Evolutionary conservation across 2,113 vertebrate genomes (phyloP).

Genomic region (Isurus oxyrinchus): DNA sequence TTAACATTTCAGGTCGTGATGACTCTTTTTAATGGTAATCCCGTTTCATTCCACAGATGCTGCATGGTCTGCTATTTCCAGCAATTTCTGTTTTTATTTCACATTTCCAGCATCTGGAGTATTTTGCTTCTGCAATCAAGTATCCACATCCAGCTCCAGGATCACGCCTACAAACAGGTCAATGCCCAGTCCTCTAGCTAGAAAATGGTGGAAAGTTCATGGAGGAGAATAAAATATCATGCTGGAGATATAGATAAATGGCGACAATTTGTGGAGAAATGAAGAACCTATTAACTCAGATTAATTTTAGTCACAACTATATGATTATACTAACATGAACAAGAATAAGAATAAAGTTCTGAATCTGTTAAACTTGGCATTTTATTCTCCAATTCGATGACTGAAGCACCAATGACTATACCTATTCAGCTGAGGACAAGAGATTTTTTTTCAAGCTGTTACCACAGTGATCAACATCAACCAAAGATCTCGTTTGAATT

Average conservation of each 20-base stretch:
- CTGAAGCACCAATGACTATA: neutral
- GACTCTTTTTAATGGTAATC: neutral
- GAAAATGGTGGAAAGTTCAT: neutral
- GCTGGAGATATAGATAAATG: neutral
- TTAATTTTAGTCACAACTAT: neutral
- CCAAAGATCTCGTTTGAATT: neutral
- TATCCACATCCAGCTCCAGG: neutral
- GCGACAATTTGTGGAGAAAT: neutral
- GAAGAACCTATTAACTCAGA: neutral
- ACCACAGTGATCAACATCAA: slow-evolving; percentile 8
- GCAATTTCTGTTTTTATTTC: neutral
- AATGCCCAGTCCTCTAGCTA: neutral
- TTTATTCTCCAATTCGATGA: neutral
- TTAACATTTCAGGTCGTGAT: neutral
- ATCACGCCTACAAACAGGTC: neutral
- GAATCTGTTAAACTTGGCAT: neutral
- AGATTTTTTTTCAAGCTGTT: neutral
- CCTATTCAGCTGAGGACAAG: neutral
- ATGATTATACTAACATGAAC: too few species aligned
- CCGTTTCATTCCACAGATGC: neutral
- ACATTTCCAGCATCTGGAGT: neutral
- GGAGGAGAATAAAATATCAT: neutral
- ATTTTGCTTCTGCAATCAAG: neutral
- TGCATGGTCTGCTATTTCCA: neutral
- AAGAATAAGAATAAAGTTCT: neutral